Evolutionary conservation across 2,113 vertebrate genomes (phyloP).

Genomic region (Etia nguti): DNA sequence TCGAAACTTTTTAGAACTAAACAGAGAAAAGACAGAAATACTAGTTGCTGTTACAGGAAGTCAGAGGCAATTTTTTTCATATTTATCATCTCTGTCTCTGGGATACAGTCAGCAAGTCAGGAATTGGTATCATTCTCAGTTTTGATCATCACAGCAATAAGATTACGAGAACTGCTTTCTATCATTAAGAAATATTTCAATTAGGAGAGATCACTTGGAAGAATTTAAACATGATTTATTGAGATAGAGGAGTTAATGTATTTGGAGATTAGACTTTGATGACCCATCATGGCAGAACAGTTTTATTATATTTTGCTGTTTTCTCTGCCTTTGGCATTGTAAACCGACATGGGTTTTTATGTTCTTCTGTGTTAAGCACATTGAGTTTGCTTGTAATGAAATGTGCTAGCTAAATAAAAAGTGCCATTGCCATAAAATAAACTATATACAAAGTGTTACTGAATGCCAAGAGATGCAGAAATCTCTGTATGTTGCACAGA

Average conservation of each 20-base stretch:
- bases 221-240: background rate
- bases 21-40: background rate
- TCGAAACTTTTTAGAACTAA: background rate
- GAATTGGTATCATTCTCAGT: background rate
- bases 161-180: background rate
- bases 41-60: background rate
- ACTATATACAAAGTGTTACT: background rate
- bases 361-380: background rate
- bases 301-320: background rate
- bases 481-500: background rate
- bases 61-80: background rate
- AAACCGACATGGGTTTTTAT: background rate
- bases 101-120: background rate
- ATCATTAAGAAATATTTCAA: background rate
- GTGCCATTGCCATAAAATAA: background rate
- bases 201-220: background rate
- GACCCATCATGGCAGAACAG: background rate
- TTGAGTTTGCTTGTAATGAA: background rate
- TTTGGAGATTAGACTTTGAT: background rate
- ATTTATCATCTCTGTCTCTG: background rate
- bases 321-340: background rate
- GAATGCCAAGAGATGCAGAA: background rate
- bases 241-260: background rate
- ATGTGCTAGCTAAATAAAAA: background rate
- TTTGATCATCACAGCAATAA: background rate